Evolutionary conservation across 2,113 vertebrate genomes (phyloP).

Genomic region (Halichoeres trimaculatus): DNA sequence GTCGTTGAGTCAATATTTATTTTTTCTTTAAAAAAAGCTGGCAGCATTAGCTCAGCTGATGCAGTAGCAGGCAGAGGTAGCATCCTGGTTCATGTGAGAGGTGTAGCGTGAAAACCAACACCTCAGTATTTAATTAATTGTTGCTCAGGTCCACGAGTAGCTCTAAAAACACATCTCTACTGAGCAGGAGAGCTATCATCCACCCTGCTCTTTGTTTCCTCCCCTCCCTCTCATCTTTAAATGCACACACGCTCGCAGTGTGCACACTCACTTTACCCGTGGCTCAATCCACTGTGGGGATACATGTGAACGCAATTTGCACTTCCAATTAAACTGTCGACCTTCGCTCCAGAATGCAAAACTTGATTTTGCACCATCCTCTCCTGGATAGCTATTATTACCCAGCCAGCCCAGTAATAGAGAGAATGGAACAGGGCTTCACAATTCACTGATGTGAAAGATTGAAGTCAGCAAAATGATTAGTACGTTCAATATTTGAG

Average conservation of each 20-base stretch:
- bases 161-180: constrained; percentile 72
- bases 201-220: constrained; percentile 48
- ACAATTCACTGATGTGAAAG: constrained; percentile 25
- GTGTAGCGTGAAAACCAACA: constrained; percentile 43
- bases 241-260: constrained; percentile 49
- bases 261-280: constrained; percentile 66
- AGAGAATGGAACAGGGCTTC: constrained; percentile 32
- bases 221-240: constrained; percentile 36
- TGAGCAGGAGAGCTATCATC: constrained; percentile 66
- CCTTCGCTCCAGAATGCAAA: constrained; percentile 88
- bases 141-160: constrained; percentile 50
- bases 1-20: constrained; percentile 74
- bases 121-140: constrained; percentile 35
- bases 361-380: constrained; percentile 84
- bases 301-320: constrained; percentile 91
- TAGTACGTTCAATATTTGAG: constrained; percentile 21
- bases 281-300: constrained; percentile 87
- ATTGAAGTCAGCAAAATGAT: constrained; percentile 66
- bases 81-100: constrained; percentile 35
- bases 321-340: constrained; percentile 95
- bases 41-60: constrained; percentile 44
- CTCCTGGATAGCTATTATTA: constrained; percentile 80
- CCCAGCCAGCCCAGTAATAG: constrained; percentile 41
- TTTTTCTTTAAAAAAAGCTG: constrained; percentile 61
- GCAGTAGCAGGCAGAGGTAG: constrained; percentile 36